Conservation (phyloP, 2,797 vertebrate genomes). For the Ibycter americanus region DNA sequence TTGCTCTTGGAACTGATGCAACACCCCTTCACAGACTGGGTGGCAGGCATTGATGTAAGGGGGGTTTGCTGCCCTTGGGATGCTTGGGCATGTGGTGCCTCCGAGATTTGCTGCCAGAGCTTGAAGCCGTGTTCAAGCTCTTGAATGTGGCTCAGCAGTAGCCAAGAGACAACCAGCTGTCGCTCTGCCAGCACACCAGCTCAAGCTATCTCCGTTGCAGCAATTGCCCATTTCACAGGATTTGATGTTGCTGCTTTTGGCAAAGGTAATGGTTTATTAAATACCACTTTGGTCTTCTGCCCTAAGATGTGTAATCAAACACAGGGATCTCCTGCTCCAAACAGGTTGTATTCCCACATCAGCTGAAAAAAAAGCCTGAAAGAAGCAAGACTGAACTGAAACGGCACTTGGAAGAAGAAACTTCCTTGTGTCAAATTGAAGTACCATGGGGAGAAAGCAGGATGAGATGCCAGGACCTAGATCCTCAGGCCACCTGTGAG, state of each 20-base stretch:
- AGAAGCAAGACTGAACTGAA: neutral
- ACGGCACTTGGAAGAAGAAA: neutral
- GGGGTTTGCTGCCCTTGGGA: neutral
- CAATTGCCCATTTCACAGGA: conserved; percentile 3
- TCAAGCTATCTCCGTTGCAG: neutral
- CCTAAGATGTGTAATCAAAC: neutral
- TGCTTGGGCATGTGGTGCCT: neutral
- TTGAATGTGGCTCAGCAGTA: conserved; percentile 9
- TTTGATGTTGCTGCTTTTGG: conserved; percentile 52
- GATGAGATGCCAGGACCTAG: neutral
- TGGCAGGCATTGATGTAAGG: conserved; percentile 4
- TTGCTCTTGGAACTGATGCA: conserved; percentile 50
- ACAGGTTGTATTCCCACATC: neutral
- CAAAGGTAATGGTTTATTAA: conserved; percentile 53
- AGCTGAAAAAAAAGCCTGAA: neutral
- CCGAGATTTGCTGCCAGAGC: neutral
- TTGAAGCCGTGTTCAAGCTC: neutral
- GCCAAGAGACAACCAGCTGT: conserved; percentile 17
- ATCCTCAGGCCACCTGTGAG: neutral
- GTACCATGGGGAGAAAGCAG: neutral
- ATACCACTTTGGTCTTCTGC: conserved; percentile 28
- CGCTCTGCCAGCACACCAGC: neutral
- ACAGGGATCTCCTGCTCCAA: neutral
- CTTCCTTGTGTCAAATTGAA: neutral
- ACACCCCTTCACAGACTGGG: conserved; percentile 40